These are phyloP conservation scores for Argyresthia goedartella DNA, from an alignment of 2,888 invertebrate genomes.

Conservation along the genomic window DNA sequence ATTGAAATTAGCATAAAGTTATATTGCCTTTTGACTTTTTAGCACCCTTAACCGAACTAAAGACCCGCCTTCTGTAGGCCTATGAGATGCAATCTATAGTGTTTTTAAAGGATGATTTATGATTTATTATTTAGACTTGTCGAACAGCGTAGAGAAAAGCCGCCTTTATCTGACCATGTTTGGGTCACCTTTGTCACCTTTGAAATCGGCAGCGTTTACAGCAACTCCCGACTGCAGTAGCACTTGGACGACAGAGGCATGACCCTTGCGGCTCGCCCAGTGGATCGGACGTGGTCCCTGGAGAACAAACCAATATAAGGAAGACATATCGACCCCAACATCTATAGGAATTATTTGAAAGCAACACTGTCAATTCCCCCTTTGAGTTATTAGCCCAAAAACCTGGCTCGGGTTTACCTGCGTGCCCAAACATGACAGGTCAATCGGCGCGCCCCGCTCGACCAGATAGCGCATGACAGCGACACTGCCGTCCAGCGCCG, in stretches of 20 bases:
- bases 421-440: slow-evolving; percentile 88
- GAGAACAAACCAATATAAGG: slow-evolving; percentile 5
- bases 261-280: slow-evolving; percentile 95
- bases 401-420: too few relatives aligned
- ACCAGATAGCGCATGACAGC: slow-evolving; percentile 90
- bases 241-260: slow-evolving; percentile 89
- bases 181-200: slow-evolving; percentile 68
- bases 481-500: slow-evolving; percentile 90
- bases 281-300: slow-evolving; percentile 90
- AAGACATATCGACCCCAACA: neutral
- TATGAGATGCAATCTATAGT: too few relatives aligned
- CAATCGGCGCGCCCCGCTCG: slow-evolving; percentile 86
- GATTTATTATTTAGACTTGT: too few relatives aligned
- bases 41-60: too few relatives aligned
- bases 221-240: slow-evolving; percentile 85
- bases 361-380: neutral
- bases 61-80: too few relatives aligned
- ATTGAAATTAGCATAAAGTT: too few relatives aligned
- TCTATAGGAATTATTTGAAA: neutral
- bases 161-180: too few relatives aligned
- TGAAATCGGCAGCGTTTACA: slow-evolving; percentile 91
- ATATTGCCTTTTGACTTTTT: too few relatives aligned
- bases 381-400: too few relatives aligned
- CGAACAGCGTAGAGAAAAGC: too few relatives aligned
- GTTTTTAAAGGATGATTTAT: too few relatives aligned